A percentile compares a stretch with the other conserved stretches of the same genome.
phyloP scores from a whole-genome alignment of 2,113 vertebrate genomes.

The Bos taurus region ARS-UCD2.0 NC_037334.1:80196501-80197000 shows the following conservation, averaged over 20 bases:
- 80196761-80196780: constrained; percentile 61
- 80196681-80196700: constrained; percentile 61
- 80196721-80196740: constrained; percentile 71
- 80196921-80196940: constrained; percentile 33
- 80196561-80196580: neutral
- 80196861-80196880: neutral
- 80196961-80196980: neutral
- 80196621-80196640: constrained; percentile 45
- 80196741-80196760: constrained; percentile 68
- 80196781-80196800: constrained; percentile 60
- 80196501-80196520: neutral
- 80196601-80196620: neutral
- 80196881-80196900: neutral
- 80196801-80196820: constrained; percentile 42
- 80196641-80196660: constrained; percentile 52
- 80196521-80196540: constrained; percentile 15
- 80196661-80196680: constrained; percentile 50
- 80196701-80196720: constrained; percentile 64
- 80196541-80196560: neutral
- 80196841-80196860: constrained; percentile 26
- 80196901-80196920: neutral
- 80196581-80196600: constrained; percentile 44
- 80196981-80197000: neutral
- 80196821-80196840: constrained; percentile 25
- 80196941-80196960: neutral